Evolutionary conservation across 1,140 invertebrate species (phyloP), one percentile per base, ranked within the genome.

Genomic region (Aphelinus atriplicis): DNA sequence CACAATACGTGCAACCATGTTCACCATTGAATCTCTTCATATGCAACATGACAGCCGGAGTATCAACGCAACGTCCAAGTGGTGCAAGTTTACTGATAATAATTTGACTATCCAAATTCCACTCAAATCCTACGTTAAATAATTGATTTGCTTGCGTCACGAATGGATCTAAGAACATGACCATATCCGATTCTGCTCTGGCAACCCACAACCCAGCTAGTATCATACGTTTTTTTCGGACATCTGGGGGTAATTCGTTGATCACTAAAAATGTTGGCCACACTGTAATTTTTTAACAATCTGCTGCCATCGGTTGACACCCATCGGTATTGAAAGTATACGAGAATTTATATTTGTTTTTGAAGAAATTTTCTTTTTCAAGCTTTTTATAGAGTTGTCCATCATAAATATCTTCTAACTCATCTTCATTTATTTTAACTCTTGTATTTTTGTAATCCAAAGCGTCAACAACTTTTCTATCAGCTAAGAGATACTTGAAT

Each of bases 1-100:
- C 61, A 70, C 78, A 79, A 63, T 68, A 79, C 7, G 75, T 77
- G 56, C 76, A 79, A 7, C 78, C 78, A 70, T 62, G 76, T 10
- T 42, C 9, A 2, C 76, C 78, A 61, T 79, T 79, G 47, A 60
- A 79, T 61, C 74, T 69, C 47, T 73, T 79, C 73, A 79, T 79
- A 56, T 77, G 76, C 3, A 77, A 3, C 48, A 79, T 53, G 43
- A 48, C 48, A 69, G 57, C 61, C 7, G 56, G 65, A 10, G 73
- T 73, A 65, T 77, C 78, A 2, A 77, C 75, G 46, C 72, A 79
- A 70, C 63, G 56, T 43, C 42, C 46, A 42, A 73, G 4, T 5
- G 71, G 62, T 50, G 65, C 57, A 2, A 73, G 9, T 51, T 64
- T 64, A 62, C 61, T 72, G 1, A 3, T 64, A n/a, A 3, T 56